Conservation (phyloP, 2,113 vertebrate genomes). For the Cichladusa arquata region DNA sequence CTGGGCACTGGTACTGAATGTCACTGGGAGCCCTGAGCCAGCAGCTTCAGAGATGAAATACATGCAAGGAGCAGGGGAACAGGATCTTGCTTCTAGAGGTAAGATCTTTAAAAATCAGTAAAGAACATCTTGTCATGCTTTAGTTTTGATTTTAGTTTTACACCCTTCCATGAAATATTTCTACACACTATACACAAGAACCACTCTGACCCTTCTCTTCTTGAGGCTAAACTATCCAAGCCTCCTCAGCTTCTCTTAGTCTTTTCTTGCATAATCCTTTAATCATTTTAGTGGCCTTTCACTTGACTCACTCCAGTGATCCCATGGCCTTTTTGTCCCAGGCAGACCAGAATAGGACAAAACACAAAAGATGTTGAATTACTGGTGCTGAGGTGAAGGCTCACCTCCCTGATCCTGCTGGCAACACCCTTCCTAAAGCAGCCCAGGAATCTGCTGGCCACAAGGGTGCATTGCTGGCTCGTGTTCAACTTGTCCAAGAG, state of each 20-base stretch:
- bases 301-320: background rate
- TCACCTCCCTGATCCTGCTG: background rate
- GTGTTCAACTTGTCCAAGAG: background rate
- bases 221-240: background rate
- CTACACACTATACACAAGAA: background rate
- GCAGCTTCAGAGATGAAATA: background rate
- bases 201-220: background rate
- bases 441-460: background rate
- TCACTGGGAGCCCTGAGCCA: background rate
- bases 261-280: background rate
- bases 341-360: background rate
- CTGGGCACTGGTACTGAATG: background rate
- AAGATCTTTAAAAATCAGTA: background rate
- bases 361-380: background rate
- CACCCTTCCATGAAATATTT: background rate
- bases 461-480: slow-evolving; percentile 14
- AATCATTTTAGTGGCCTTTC: background rate
- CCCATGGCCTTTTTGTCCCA: background rate
- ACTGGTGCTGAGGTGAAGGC: background rate
- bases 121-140: background rate
- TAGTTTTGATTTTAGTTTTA: background rate
- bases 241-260: background rate
- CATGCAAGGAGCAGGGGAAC: background rate
- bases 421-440: background rate
- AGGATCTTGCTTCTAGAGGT: background rate